Evolutionary conservation across 1,140 invertebrate species (phyloP), one percentile per base, ranked within the genome.

Genomic region (Platorchestia sp.): DNA sequence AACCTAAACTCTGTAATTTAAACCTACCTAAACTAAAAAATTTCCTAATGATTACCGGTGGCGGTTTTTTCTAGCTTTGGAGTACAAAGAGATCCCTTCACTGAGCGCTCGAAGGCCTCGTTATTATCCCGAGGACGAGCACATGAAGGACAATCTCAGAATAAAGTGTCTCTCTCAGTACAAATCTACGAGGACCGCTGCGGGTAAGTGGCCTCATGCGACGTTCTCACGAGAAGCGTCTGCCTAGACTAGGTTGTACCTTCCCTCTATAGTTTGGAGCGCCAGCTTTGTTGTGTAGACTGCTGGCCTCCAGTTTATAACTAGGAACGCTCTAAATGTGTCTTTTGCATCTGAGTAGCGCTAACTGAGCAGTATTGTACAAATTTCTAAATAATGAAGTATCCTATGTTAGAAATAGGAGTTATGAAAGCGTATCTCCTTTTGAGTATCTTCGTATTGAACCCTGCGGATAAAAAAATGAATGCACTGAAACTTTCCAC

Each of bases 111-210:
- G 96, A 87, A 96, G 95, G 87, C 96, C 96, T 86, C 96, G 96
- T 44, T 96, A 96, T 96, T 96, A 96, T 95, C 96, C 96, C 43
- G 96, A 96, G 95, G 96, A 96, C 86, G 96, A 96, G 44, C 95
- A 96, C 91, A 96, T 96, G 95, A 96, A 96, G 95, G 96, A 96
- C 95, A 96, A 96, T 96, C 95, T 96, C 45, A 96, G 96, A 95
- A 96, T 96, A 95, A 95, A 96, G 95, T 96, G 96, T 86, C 96
- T 96, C 53, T 96, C 96, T 95, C 96, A 96, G 95, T 96, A 96
- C 96, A 96, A 96, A 96, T 96, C 96, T 59, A 96, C 96, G n/a
- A 95, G 96, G 89, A 96, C 96, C 53, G 96, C 96, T 95, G 96
- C 96, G 75, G 96, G 96, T 96, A 96, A 96, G 96, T 96, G 93